phyloP scores from a whole-genome alignment of 1,140 invertebrate genomes.

The Dendrolimus kikuchii region DNA sequence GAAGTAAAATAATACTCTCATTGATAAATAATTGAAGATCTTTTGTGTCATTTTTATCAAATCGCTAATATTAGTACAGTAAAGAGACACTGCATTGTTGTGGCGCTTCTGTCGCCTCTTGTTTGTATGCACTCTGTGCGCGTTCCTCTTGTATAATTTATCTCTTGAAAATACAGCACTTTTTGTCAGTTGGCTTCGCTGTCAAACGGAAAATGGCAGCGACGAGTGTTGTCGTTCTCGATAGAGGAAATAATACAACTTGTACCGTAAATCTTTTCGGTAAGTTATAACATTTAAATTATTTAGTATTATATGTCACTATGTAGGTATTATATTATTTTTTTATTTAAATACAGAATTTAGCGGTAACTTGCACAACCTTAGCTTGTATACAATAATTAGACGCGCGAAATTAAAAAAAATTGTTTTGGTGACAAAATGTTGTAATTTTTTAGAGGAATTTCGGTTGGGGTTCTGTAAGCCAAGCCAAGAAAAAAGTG shows the following conservation, averaged over 20 bases:
- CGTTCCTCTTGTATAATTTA: not conserved
- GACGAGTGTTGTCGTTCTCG: conserved; percentile 93
- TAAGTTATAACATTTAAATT: conserved; percentile 71
- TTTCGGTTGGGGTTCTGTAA: too few relatives aligned
- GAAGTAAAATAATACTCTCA: too few relatives aligned
- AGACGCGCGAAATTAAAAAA: conserved; percentile 61
- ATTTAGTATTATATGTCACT: conserved; percentile 10
- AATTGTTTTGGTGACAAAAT: conserved; percentile 18
- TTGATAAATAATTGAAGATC: too few relatives aligned
- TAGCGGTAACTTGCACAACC: conserved; percentile 45
- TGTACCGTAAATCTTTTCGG: conserved; percentile 95
- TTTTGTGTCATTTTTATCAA: too few relatives aligned
- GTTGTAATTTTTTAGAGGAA: not conserved
- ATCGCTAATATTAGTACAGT: too few relatives aligned
- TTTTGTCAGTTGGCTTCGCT: conserved; percentile 62
- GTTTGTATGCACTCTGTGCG: too few relatives aligned
- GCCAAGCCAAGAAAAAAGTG: too few relatives aligned
- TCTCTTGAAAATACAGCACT: conserved; percentile 8
- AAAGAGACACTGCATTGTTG: too few relatives aligned
- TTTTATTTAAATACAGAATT: not conserved
- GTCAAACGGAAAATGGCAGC: conserved; percentile 81
- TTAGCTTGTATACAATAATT: conserved; percentile 54
- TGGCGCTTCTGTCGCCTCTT: too few relatives aligned
- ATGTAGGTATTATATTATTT: conserved; percentile 3
- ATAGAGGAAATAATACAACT: conserved; percentile 95